Conservation (phyloP, 2,797 vertebrate genomes). For the Catamblyrhynchus diadema region DNA sequence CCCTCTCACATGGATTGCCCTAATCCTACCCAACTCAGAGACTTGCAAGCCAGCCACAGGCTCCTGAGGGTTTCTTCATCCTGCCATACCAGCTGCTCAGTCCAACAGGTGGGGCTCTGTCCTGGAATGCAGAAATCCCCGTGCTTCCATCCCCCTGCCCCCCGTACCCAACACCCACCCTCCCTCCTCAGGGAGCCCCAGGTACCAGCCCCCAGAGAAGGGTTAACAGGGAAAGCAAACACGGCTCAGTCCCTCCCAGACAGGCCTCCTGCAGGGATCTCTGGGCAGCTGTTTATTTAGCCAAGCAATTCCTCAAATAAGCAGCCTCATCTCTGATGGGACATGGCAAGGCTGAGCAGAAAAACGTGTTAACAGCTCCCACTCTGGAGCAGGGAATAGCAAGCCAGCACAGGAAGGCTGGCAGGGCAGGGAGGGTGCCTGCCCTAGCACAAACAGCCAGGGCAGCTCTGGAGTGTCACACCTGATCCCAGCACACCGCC, state of each 20-base stretch:
- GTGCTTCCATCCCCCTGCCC: not conserved
- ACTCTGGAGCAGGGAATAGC: not conserved
- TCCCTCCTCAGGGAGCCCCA: fast-evolving
- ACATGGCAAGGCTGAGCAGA: not conserved
- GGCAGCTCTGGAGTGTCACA: not conserved
- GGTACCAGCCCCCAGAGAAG: not conserved
- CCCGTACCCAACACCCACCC: not conserved
- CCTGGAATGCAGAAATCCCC: not conserved
- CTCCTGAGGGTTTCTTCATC: not conserved
- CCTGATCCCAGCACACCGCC: not conserved
- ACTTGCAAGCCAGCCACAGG: not conserved
- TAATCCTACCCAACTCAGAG: not conserved
- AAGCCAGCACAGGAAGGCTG: not conserved
- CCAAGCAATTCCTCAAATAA: constrained; percentile 23
- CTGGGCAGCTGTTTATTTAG: constrained; percentile 34
- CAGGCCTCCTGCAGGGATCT: constrained; percentile 7
- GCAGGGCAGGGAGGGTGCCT: not conserved
- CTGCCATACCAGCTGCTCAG: not conserved
- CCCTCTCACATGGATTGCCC: fast-evolving
- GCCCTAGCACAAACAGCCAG: not conserved
- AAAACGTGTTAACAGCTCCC: not conserved
- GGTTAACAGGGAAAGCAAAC: constrained; percentile 23
- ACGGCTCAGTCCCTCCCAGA: not conserved
- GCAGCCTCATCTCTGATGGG: not conserved
- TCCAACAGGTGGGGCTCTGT: not conserved